Evolutionary conservation across 64 coral and sea anemone genomes (phyloP).

Genomic region (Actinia equina): DNA sequence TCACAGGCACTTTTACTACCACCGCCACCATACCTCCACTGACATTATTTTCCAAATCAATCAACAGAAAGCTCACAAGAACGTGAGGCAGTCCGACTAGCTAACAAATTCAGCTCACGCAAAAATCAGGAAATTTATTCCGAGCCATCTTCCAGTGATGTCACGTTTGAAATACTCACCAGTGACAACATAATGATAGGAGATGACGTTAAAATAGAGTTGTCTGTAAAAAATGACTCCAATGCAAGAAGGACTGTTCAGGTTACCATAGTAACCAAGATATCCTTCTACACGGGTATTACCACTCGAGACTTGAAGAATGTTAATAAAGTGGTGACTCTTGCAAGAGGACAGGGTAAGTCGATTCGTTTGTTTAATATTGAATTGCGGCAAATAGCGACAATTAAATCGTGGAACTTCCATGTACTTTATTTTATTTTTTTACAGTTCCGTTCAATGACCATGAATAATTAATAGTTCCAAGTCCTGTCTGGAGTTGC

Average conservation of each 20-base stretch:
- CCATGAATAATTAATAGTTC: too few species aligned
- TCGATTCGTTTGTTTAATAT: not conserved
- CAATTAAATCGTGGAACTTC: too few species aligned
- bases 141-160: constrained; percentile 6
- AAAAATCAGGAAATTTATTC: constrained; percentile 44
- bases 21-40: too few species aligned
- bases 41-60: not conserved
- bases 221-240: constrained; percentile 39
- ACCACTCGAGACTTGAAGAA: constrained; percentile 28
- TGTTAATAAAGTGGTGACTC: not conserved
- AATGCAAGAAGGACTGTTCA: constrained; percentile 20
- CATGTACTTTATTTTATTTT: too few species aligned
- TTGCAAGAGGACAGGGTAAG: constrained; percentile 23
- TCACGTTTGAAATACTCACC: constrained; percentile 37
- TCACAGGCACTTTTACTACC: too few species aligned
- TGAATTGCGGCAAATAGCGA: too few species aligned
- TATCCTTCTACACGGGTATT: constrained; percentile 43
- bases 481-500: too few species aligned
- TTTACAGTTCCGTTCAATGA: too few species aligned
- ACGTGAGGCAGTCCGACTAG: constrained; percentile 32
- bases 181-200: constrained; percentile 27
- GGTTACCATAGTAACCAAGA: constrained; percentile 21
- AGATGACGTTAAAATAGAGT: constrained; percentile 2
- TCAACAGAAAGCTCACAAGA: constrained; percentile 30
- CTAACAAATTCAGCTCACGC: constrained; percentile 56